Evolutionary conservation across 2,797 vertebrate species (phyloP).

Genomic region (Scleropages formosus): DNA sequence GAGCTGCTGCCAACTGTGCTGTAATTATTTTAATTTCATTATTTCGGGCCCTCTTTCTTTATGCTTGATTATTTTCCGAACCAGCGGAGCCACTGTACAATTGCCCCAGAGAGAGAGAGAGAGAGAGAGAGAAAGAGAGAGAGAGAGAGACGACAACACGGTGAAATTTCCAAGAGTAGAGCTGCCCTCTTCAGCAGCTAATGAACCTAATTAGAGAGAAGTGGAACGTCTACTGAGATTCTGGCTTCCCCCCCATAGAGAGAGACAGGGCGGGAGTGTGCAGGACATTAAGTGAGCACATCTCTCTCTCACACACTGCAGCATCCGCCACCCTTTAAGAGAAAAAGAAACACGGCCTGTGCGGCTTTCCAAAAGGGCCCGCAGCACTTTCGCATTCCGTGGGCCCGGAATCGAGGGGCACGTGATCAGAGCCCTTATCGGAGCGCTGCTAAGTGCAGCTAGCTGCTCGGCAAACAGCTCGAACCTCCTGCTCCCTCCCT

Average conservation of each 20-base stretch:
- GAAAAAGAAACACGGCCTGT: too few species aligned
- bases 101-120: neutral
- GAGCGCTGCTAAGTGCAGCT: neutral
- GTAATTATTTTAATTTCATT: constrained; percentile 71
- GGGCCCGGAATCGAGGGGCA: too few species aligned
- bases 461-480: constrained; percentile 42
- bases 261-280: neutral
- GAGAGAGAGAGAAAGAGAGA: neutral
- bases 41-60: constrained; percentile 54
- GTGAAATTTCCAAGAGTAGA: neutral
- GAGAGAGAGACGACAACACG: neutral
- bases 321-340: too few species aligned
- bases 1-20: constrained; percentile 62
- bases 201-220: constrained; percentile 22
- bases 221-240: neutral
- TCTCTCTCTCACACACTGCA: too few species aligned
- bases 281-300: neutral
- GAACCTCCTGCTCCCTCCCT: constrained; percentile 46
- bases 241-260: constrained; percentile 2
- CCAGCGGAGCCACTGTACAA: neutral
- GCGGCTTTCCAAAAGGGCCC: too few species aligned
- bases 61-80: constrained; percentile 21
- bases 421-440: too few species aligned
- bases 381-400: too few species aligned
- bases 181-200: neutral